These are phyloP conservation scores for Holothuria glaberrima DNA, from an alignment of 35 echinoderm and acorn worm genomes.

Conservation along the genomic window DNA sequence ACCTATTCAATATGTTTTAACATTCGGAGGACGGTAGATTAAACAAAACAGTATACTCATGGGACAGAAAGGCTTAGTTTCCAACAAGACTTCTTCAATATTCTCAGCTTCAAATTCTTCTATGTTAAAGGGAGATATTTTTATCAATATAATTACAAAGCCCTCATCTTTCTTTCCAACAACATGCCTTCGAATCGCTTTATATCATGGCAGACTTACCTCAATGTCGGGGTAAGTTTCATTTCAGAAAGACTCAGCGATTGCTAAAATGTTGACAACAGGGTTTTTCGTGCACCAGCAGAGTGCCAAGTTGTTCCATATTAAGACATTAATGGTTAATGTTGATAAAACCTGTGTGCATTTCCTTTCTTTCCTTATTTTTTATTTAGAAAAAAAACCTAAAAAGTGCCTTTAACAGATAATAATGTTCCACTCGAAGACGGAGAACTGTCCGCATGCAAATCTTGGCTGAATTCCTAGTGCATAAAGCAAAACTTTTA, in stretches of 20 bases:
- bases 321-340: slow-evolving; percentile 6
- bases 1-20: background rate
- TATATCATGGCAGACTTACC: slow-evolving; percentile 16
- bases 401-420: background rate
- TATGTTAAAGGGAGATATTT: background rate
- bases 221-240: background rate
- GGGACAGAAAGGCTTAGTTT: background rate
- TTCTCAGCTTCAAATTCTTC: slow-evolving; percentile 14
- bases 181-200: background rate
- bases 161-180: background rate
- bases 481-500: too few species aligned
- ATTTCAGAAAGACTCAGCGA: background rate
- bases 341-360: slow-evolving; percentile 22
- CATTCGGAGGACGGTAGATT: slow-evolving; percentile 8
- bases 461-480: too few species aligned
- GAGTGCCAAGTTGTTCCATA: slow-evolving; percentile 11
- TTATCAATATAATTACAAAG: slow-evolving; percentile 3
- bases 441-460: background rate
- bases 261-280: slow-evolving; percentile 28
- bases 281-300: background rate
- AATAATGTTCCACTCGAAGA: background rate
- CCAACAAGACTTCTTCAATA: background rate
- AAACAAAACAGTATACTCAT: too few species aligned
- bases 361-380: background rate
- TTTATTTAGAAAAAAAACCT: too few species aligned